Conservation (phyloP, 2,113 vertebrate species). For the Gorsachius goisagi region DNA sequence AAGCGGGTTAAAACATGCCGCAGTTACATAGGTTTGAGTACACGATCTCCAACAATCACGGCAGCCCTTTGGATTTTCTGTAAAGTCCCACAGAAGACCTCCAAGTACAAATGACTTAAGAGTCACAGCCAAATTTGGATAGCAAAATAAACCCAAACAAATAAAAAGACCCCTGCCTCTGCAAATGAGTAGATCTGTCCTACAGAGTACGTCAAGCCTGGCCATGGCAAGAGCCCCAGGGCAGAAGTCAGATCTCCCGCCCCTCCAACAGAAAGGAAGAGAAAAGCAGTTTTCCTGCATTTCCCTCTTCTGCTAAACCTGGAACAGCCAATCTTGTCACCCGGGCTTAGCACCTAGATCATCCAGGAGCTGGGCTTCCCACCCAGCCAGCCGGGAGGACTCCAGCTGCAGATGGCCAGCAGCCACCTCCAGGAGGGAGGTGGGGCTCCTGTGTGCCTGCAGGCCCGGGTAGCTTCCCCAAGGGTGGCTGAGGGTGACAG, state of each 20-base stretch:
- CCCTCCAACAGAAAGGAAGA: not conserved
- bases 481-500: accelerated
- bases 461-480: not conserved
- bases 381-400: not conserved
- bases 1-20: not conserved
- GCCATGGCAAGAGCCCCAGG: accelerated
- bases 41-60: not conserved
- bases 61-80: not conserved
- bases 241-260: not conserved
- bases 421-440: not conserved
- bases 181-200: not conserved
- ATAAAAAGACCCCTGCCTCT: accelerated
- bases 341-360: accelerated
- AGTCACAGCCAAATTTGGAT: not conserved
- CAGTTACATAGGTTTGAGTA: not conserved
- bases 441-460: accelerated
- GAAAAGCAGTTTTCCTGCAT: not conserved
- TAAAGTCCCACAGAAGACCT: not conserved
- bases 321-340: not conserved
- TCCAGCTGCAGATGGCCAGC: not conserved
- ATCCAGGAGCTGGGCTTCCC: not conserved
- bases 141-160: not conserved
- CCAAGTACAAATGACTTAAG: not conserved
- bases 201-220: not conserved
- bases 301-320: not conserved